Percentiles rank a stretch among this genome's conserved stretches.
Conservation (phyloP, 2,113 vertebrate genomes). For the Atrichornis clamosus region DNA sequence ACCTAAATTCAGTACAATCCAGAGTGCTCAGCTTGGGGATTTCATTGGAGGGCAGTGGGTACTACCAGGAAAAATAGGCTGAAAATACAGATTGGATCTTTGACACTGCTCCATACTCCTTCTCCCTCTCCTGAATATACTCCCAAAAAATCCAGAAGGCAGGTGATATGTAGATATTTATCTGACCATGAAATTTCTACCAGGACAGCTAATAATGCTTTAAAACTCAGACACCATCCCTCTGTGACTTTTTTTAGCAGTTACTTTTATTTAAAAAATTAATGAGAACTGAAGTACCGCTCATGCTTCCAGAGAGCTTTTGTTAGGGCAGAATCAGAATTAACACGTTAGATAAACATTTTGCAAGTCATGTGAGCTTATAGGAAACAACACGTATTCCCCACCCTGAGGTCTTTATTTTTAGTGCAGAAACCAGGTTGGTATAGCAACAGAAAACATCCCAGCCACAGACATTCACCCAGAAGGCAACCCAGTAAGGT, state of each 20-base stretch:
- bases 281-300: neutral
- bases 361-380: neutral
- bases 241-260: neutral
- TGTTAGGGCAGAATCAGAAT: neutral
- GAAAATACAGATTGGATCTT: neutral
- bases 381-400: neutral
- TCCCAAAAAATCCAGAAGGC: neutral
- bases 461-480: neutral
- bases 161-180: neutral
- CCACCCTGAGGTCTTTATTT: neutral
- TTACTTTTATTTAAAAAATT: neutral
- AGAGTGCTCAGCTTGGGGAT: neutral
- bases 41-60: neutral
- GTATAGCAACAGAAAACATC: slow-evolving; percentile 11
- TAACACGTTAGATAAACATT: neutral
- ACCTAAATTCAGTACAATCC: neutral
- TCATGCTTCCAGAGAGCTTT: neutral
- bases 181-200: neutral
- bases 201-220: neutral
- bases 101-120: neutral
- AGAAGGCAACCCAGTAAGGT: neutral
- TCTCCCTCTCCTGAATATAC: neutral
- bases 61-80: neutral
- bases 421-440: slow-evolving; percentile 3
- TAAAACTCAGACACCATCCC: neutral